These are phyloP conservation scores for Parthenolecanium corni DNA, from an alignment of 2,888 invertebrate species.

Conservation along the genomic window DNA sequence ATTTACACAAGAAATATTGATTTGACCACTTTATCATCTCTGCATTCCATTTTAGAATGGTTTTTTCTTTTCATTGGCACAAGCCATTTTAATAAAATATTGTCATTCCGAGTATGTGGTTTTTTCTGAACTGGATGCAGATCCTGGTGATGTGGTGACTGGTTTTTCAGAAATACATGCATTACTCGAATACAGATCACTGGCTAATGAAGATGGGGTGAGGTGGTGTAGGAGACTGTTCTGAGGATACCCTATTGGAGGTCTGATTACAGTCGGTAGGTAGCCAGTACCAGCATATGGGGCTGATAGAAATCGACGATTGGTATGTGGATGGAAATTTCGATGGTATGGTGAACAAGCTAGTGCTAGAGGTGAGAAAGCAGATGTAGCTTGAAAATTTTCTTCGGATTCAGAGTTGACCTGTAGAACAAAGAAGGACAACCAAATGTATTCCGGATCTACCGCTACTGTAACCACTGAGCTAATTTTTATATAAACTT, in stretches of 20 bases:
- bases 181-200: conserved; percentile 15
- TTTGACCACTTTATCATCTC: too few relatives aligned
- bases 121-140: conserved; percentile 46
- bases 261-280: conserved; percentile 61
- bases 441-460: too few relatives aligned
- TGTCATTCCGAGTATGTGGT: conserved; percentile 46
- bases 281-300: conserved; percentile 76
- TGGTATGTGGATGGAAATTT: conserved; percentile 40
- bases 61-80: too few relatives aligned
- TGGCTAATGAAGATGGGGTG: conserved; percentile 14
- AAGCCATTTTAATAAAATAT: not conserved
- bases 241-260: conserved; percentile 32
- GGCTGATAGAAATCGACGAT: conserved; percentile 62
- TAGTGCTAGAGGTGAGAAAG: conserved; percentile 58
- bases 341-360: conserved; percentile 41
- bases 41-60: too few relatives aligned
- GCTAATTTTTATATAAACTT: too few relatives aligned
- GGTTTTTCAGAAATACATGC: conserved; percentile 34
- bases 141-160: conserved; percentile 42
- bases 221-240: conserved; percentile 14
- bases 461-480: too few relatives aligned
- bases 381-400: conserved; percentile 48
- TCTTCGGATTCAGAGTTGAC: conserved; percentile 32
- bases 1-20: too few relatives aligned
- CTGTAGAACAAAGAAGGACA: conserved; percentile 29